Base-by-base conservation (phyloP, 2,888 invertebrate genomes). In the Pristionchus fissidentatus region DNA sequence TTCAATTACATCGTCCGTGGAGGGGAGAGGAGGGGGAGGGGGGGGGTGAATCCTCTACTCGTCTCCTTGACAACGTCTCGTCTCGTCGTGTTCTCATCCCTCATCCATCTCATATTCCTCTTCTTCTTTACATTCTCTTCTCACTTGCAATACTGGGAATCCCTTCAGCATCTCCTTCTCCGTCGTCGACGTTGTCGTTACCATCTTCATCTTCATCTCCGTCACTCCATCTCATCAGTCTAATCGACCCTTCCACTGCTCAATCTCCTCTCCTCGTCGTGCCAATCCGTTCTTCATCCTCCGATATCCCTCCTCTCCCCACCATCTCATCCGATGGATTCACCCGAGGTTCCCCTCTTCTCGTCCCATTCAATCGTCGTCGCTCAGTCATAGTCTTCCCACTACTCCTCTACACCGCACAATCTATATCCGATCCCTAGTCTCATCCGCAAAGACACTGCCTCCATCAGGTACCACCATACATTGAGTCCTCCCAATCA, bases 301-400 rank as follows among this genome's bases (percentile, higher is more conserved):
- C 29, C 52, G 13, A 49, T 49, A 15, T 19, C 46, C 46, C 13
- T 66, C 38, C 66, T 38, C 66, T 66, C 66, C 38, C 38, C 29
- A 66, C 35, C 49, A 43, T 75, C 75, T 46, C 49, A n/a, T 46
- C 13, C 75, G 75, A 49, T 75, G 75, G 43, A 46, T 49, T 75
- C 49, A 75, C 49, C 75, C 15, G 75, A 49, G 75, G 4, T 22
- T 3, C 5, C 29, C 29, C 26, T 75, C 46, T 35, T 41, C 73
- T 73, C 41, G n/a, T 35, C 35, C 35, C 57, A 57, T 57, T 35
- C 62, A 62, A 32, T 41, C 41, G 26, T 75, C 75, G 29, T 41
- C 10, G n/a, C 38, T 22, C 15, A 19, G 38, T 8, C 35, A n/a
- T 66, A 10, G 38, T 66, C 41, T 19, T 29, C 62, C 1, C 26